Conservation (phyloP, 2,113 vertebrate genomes). For the Strix uralensis region DNA sequence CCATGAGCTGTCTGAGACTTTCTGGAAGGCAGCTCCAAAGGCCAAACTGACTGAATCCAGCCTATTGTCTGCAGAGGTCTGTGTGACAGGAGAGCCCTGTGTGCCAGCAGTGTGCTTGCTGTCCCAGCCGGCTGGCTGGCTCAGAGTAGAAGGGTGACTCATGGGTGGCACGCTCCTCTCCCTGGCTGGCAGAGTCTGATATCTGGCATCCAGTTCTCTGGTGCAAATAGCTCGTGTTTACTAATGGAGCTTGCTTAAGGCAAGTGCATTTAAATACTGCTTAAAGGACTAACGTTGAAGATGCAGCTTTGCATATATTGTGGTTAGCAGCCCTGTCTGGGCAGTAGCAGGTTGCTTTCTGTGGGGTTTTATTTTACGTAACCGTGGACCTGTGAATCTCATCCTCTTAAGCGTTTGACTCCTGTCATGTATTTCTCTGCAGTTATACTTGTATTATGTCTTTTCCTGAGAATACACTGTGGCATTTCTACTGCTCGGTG, state of each 20-base stretch:
- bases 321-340: neutral
- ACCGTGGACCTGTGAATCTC: neutral
- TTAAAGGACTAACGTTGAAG: neutral
- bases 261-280: neutral
- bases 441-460: neutral
- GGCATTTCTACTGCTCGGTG: neutral
- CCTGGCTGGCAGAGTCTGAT: neutral
- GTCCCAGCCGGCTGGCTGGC: neutral
- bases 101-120: neutral
- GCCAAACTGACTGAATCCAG: neutral
- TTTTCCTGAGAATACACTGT: neutral
- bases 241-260: neutral
- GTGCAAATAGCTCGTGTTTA: neutral
- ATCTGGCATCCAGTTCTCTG: neutral
- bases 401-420: neutral
- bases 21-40: neutral
- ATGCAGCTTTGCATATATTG: neutral
- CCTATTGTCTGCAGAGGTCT: neutral
- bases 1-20: neutral
- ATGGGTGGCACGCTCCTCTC: neutral
- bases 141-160: neutral
- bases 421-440: neutral
- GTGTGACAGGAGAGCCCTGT: neutral
- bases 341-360: neutral
- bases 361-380: neutral